phyloP scores from a whole-genome alignment of 2,797 vertebrate genomes.

The Myotis pilosus region DNA sequence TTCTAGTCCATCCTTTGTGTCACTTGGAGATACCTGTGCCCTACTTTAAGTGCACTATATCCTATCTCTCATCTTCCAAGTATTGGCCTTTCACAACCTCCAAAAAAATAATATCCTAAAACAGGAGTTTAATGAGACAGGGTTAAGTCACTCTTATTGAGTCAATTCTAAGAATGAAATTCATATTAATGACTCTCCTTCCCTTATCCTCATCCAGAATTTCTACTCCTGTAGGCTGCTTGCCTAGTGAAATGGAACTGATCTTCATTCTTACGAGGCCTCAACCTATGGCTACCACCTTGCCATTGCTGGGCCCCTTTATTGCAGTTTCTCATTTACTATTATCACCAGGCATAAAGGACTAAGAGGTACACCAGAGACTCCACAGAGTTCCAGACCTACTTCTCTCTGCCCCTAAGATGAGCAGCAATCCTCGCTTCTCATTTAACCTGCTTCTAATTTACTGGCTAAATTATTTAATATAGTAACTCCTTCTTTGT shows the following conservation, averaged over 20 bases:
- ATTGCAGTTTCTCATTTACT: not conserved
- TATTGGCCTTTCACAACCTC: not conserved
- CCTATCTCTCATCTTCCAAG: not conserved
- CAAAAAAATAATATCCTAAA: not conserved
- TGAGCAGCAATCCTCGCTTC: not conserved
- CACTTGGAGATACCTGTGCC: not conserved
- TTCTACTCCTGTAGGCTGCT: not conserved
- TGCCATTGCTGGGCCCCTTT: not conserved
- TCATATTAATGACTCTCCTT: not conserved
- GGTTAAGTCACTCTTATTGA: not conserved
- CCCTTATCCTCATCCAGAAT: not conserved
- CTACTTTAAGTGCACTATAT: not conserved
- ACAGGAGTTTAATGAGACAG: not conserved
- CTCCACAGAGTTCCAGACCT: not conserved
- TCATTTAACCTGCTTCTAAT: not conserved
- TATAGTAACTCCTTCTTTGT: not conserved
- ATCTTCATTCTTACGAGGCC: not conserved
- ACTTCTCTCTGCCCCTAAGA: not conserved
- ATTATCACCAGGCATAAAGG: not conserved
- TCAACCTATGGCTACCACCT: not conserved
- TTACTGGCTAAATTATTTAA: not conserved
- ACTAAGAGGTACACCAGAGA: not conserved
- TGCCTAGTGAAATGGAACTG: not conserved
- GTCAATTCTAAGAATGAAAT: not conserved
- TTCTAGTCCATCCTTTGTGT: not conserved